A percentile compares a stretch with the other conserved stretches of the same genome.
Conservation (phyloP, 2,888 invertebrate species). For the Yponomeuta cagnagella region DNA sequence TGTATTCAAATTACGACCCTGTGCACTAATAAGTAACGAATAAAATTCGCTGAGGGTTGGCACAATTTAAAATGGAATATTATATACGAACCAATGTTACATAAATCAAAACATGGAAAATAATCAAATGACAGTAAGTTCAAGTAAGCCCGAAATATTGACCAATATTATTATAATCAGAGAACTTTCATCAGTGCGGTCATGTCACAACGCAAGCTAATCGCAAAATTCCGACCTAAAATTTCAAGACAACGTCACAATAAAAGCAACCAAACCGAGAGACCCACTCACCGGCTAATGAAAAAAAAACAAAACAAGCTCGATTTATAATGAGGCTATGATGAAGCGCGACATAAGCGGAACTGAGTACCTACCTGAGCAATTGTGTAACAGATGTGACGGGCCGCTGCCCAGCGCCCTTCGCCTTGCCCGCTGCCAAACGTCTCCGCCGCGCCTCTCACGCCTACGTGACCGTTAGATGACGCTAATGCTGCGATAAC, state of each 20-base stretch:
- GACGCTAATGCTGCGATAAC: background rate
- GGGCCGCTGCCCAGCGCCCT: constrained; percentile 36
- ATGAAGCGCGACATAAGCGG: background rate
- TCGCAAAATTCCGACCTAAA: no score
- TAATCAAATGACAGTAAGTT: background rate
- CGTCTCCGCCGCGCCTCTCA: constrained; percentile 26
- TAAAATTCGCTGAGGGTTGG: background rate
- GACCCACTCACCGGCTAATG: background rate
- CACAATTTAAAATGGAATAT: background rate
- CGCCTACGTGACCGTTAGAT: background rate
- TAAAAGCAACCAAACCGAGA: background rate
- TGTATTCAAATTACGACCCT: background rate
- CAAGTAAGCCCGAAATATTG: no score
- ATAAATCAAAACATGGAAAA: background rate
- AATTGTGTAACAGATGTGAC: constrained; percentile 13
- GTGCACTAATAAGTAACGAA: background rate
- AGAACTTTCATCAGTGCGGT: no score
- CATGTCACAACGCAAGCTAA: no score
- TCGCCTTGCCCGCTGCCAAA: constrained; percentile 43
- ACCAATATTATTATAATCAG: no score
- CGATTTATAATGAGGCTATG: background rate
- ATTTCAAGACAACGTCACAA: background rate
- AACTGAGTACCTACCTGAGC: background rate
- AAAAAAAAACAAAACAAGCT: background rate
- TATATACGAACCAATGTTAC: background rate